Evolutionary conservation across 2,113 vertebrate species (phyloP), one percentile per base, ranked within the genome.

Genomic region (Dascyllus trimaculatus): DNA sequence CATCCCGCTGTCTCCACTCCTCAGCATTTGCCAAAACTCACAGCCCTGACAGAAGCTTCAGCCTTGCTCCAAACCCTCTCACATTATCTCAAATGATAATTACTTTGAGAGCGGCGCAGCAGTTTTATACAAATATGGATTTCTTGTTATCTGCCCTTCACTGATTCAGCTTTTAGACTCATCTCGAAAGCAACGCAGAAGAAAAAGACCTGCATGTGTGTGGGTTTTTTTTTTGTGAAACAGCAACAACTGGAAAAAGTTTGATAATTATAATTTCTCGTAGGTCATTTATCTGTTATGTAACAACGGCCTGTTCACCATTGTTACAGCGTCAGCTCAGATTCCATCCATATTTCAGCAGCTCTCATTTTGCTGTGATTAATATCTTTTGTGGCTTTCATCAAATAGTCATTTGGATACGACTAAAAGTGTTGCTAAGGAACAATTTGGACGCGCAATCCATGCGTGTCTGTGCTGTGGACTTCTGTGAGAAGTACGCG

Each of bases 341-440:
- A 81, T 74, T 54, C n/a, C 29, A 82, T 76, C 79, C 60, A 73
- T 75, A 68, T 91, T 88, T 91, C 88, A 89, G 57, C 85, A 75
- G 40, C 71, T 85, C 63, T 63, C 68, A 85, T 72, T 88, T 82
- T 78, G 62, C 59, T 69, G 61, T 79, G 67, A 74, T 81, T 83
- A 76, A 75, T 75, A 71, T 82, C 51, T 64, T 75, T 65, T n/a
- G 25, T 73, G 78, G 72, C 69, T 89, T 87, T 91, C 84, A 78
- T 89, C 83, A 88, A 85, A 81, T 71, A 84, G 79, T 77, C 49
- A 80, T 86, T 86, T 75, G 72, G 52, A 74, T 49, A 38, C 18
- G 65, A 46, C 40, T 25, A 19, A 24, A 40, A 68, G 22, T 46
- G 82, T 81, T 86, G 75, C 85, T 70, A 45, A 46, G 78, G 56